Conservation (phyloP, 1,140 invertebrate species). For the Drosophila tani region DNA sequence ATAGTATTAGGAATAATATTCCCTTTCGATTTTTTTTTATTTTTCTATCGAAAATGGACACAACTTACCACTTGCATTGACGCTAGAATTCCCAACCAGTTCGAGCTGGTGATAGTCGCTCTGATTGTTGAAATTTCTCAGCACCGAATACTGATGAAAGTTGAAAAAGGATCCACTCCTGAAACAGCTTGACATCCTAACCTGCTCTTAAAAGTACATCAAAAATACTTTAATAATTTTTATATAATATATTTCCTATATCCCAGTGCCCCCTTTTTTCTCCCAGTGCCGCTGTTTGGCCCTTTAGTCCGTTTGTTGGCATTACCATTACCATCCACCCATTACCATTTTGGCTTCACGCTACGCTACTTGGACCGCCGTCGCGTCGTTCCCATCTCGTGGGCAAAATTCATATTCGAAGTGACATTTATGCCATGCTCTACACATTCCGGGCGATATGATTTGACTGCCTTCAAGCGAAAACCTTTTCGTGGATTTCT, state of each 20-base stretch:
- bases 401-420: conserved; percentile 73
- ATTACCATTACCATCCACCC: conserved; percentile 43
- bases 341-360: conserved; percentile 67
- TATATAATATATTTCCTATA: too few relatives aligned
- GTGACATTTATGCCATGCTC: conserved; percentile 83
- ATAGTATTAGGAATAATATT: too few relatives aligned
- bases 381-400: conserved; percentile 56
- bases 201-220: too few relatives aligned
- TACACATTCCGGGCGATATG: conserved; percentile 80
- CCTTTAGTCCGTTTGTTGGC: conserved; percentile 34
- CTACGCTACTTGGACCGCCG: conserved; percentile 61
- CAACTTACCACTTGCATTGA: too few relatives aligned
- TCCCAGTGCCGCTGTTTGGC: background rate
- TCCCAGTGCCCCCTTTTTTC: background rate
- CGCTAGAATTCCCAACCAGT: background rate
- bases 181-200: background rate
- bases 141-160: fast-evolving
- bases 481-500: conserved; percentile 49
- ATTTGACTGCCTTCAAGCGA: conserved; percentile 62
- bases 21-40: too few relatives aligned
- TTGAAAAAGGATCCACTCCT: too few relatives aligned
- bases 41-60: too few relatives aligned
- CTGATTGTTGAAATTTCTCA: background rate
- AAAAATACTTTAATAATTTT: too few relatives aligned
- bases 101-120: background rate